Evolutionary conservation across 2,797 vertebrate genomes (phyloP).

Genomic region (Peromyscus attwateri): DNA sequence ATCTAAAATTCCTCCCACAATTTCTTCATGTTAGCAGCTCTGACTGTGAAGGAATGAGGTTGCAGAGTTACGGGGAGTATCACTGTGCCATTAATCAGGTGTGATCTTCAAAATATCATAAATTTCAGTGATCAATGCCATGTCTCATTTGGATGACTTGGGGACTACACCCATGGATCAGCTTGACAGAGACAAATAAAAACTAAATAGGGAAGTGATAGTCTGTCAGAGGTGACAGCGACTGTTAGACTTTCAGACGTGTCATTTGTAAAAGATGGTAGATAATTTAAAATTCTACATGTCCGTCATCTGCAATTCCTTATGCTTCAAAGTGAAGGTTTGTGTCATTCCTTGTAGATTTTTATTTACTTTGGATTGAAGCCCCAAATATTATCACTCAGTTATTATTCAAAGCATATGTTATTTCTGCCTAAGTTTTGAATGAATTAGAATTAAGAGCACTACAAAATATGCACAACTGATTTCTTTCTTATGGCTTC

Average conservation of each 20-base stretch:
- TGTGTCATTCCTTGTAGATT: conserved; percentile 43
- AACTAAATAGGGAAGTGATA: conserved; percentile 66
- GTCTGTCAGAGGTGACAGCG: conserved; percentile 48
- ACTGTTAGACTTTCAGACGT: conserved; percentile 70
- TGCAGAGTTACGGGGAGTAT: conserved; percentile 47
- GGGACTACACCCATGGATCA: conserved; percentile 73
- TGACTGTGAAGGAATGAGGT: conserved; percentile 53
- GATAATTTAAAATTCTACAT: conserved; percentile 61
- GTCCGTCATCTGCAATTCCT: conserved; percentile 16
- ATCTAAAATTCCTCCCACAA: conserved; percentile 54
- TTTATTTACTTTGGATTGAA: conserved; percentile 67
- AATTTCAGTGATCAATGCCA: conserved; percentile 78
- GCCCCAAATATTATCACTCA: conserved; percentile 39
- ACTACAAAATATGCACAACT: neutral
- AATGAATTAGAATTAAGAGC: conserved; percentile 46
- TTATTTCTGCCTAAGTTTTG: conserved; percentile 36
- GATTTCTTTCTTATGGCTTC: conserved; percentile 17
- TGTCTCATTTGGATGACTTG: conserved; percentile 65
- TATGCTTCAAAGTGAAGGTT: conserved; percentile 58
- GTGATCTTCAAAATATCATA: conserved; percentile 73
- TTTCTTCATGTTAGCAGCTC: conserved; percentile 45
- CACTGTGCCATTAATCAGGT: conserved; percentile 76
- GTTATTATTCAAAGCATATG: conserved; percentile 64
- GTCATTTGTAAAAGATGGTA: conserved; percentile 72
- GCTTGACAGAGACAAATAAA: conserved; percentile 80